Evolutionary conservation across 2,888 invertebrate species (phyloP), one percentile per base, ranked within the genome.

Genomic region (Desoria tigrina): DNA sequence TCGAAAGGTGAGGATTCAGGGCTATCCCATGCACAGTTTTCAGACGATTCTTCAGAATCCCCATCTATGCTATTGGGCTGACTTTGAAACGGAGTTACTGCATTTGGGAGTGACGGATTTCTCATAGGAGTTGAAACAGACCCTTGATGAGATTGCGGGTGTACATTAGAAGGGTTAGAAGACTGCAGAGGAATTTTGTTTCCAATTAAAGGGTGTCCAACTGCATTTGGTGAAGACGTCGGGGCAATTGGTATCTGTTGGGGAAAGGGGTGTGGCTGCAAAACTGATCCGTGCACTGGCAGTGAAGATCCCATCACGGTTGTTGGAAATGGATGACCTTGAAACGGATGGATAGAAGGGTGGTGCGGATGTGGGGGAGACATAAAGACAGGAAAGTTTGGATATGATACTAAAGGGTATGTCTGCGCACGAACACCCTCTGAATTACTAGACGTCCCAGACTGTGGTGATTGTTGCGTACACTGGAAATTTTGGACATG

Each of bases 1-100:
- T 73, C 75, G 57, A 74, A 77, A 4, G 77, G 77, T 51, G 92
- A 90, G 59, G 89, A 87, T 76, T 86, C 85, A 74, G 86, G 86
- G 78, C 87, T 87, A 78, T 89, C 84, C 69, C 70, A 74, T 51
- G 62, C 64, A 23, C 65, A 71, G 11, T 32, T 32, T 32, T 32
- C 32, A 11, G 32, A 32, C 39, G 72, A 68, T 54, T 70, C 70
- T 28, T 69, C 71, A 11, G 71, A 71, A 59, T 74, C 69, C 2
- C 72, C 74, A 55, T 74, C 71, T 45, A 69, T 64, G 65, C 72
- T 72, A 62, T 72, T 71, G 9, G 67, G 59, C 55, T 72, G 71
- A 65, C 70, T 71, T 66, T 71, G 68, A 53, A 69, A 69, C 57
- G 68, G 62, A 14, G 60, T 60, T 57, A 66, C 66, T 42, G 68